Base-by-base conservation (phyloP, 2,888 invertebrate species). In the Lapara coniferarum region DNA sequence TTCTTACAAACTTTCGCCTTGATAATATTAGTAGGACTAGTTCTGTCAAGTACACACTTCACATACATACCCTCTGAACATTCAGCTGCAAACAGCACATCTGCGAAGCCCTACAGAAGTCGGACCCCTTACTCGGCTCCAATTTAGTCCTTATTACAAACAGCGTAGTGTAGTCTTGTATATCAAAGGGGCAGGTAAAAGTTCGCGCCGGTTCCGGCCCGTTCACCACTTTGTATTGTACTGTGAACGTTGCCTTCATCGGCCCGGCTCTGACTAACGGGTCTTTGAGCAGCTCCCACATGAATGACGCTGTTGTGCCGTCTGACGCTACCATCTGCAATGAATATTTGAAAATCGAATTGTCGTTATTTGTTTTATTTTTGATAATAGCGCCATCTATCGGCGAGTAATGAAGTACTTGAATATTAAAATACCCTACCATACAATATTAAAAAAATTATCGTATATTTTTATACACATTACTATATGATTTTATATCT, bases 91-190 rank as follows among this genome's bases (percentile, higher is more conserved):
- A 92, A 88, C 97, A 97, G 88, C 98, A 98, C 84, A 98, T 96
- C 74, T 97, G 96, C 72, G 98, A 98, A 57, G 98, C 97, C 69
- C 98, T 96, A 84, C 98, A 98, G 82, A 98, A 96, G 84, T 98
- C 98, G 44, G 95, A 95, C 1, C 97, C 96, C 83, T 96, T 96
- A 44, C 95, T 95, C 0, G 97, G 97, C 85, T 98, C 97, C 74
- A 98, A 94, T 77, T 95, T 95, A 0, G 97, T 96, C 73, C 95
- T 95, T 71, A 98, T 95, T 72, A 96, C 96, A 84, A 97, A 98
- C 78, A 98, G 91, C 7, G 98, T 98, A 92, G 96, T 96, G 81
- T 97, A 98, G 86, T 98, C 97, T 25, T 95, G 95, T 69, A 98
- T 94, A 79, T 97, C 97, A 81, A 98, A 97, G 66, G 96, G 95